Evolutionary conservation across 2,797 vertebrate species (phyloP).

Genomic region (Amazona finschi): DNA sequence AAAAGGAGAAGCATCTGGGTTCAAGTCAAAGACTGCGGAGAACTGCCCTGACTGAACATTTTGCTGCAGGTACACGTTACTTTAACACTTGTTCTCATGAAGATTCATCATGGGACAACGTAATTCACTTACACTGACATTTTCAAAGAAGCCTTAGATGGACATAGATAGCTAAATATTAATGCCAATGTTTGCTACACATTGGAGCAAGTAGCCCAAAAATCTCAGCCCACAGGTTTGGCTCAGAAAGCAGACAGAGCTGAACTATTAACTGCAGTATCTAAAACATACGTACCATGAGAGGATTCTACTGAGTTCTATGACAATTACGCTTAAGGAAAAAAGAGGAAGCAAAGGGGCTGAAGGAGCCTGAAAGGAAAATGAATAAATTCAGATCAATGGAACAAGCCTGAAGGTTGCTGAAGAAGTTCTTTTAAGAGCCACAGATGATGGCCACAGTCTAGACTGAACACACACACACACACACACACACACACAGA

Average conservation of each 20-base stretch:
- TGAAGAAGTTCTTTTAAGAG: slow-evolving; percentile 41
- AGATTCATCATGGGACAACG: not conserved
- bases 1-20: not conserved
- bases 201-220: not conserved
- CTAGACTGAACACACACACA: slow-evolving; percentile 53
- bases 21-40: not conserved
- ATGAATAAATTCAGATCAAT: slow-evolving; percentile 57
- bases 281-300: not conserved
- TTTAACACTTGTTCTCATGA: not conserved
- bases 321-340: not conserved
- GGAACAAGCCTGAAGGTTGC: slow-evolving; percentile 35
- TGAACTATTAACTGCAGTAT: not conserved
- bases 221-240: not conserved
- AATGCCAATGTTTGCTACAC: not conserved
- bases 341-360: slow-evolving; percentile 40
- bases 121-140: not conserved
- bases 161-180: not conserved
- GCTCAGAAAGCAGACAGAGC: not conserved
- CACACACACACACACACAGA: slow-evolving; percentile 63
- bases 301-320: not conserved
- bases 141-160: not conserved
- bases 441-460: slow-evolving; percentile 64
- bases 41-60: not conserved
- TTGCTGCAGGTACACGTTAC: not conserved
- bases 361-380: slow-evolving; percentile 47